These are phyloP conservation scores for Ceuthmochares aereus DNA, from an alignment of 2,113 vertebrate genomes.

Conservation along the genomic window DNA sequence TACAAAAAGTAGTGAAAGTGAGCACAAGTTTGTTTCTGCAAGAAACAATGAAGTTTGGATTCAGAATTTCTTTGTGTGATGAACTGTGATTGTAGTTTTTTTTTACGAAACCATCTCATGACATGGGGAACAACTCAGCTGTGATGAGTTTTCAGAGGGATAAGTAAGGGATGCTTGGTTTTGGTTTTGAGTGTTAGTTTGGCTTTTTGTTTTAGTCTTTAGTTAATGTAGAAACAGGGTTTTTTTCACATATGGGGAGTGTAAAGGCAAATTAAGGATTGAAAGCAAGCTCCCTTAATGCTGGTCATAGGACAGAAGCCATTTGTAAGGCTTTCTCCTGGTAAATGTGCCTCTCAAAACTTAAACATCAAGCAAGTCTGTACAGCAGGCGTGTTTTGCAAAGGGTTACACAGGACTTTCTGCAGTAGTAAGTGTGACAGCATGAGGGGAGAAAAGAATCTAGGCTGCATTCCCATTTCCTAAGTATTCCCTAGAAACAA, in stretches of 20 bases:
- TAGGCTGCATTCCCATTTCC: background rate
- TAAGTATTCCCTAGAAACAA: background rate
- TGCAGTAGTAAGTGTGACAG: background rate
- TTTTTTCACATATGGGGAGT: background rate
- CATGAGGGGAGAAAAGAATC: background rate
- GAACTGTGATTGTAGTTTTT: background rate
- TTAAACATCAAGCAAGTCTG: background rate
- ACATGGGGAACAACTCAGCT: background rate
- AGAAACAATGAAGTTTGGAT: background rate
- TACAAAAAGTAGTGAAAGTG: background rate
- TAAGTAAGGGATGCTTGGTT: background rate
- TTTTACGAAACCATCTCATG: background rate
- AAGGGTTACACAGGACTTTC: background rate
- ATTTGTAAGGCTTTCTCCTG: background rate
- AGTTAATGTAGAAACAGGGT: background rate
- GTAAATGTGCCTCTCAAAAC: background rate
- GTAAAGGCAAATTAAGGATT: background rate
- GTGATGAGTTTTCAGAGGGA: background rate
- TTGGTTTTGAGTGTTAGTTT: background rate
- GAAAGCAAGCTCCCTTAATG: background rate
- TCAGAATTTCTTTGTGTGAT: background rate
- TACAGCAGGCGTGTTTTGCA: background rate
- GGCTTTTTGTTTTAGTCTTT: background rate
- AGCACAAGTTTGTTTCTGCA: background rate
- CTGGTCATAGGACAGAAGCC: background rate